These are phyloP conservation scores for Rhombomys opimus DNA, from an alignment of 2,113 vertebrate species.

Conservation along the genomic window DNA sequence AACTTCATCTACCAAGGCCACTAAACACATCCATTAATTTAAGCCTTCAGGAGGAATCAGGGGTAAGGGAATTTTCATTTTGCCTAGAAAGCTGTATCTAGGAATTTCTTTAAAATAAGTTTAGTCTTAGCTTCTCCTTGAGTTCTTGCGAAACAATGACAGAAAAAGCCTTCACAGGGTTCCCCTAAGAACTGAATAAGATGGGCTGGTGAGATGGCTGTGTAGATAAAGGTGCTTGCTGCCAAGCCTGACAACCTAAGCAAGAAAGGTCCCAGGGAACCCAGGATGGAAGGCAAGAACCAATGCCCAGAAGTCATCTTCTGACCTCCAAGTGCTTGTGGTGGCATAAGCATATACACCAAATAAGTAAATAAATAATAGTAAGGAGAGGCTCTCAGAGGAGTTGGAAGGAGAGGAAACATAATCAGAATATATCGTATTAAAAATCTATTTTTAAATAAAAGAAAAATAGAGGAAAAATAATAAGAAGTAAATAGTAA, in stretches of 20 bases:
- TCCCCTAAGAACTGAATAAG: background rate
- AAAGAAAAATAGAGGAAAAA: background rate
- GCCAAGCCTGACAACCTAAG: background rate
- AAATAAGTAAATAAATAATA: background rate
- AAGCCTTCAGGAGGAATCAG: background rate
- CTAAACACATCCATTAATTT: background rate
- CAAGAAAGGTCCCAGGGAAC: no score
- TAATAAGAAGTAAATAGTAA: background rate
- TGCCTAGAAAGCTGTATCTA: conserved; percentile 16
- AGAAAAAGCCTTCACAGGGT: conserved; percentile 13
- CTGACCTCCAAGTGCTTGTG: background rate
- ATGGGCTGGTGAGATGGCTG: background rate
- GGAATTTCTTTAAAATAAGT: background rate
- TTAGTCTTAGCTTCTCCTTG: background rate
- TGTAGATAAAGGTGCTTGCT: background rate
- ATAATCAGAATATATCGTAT: background rate
- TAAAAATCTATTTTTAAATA: background rate
- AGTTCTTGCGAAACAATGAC: conserved; percentile 47
- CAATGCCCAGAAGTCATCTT: background rate
- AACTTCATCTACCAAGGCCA: conserved; percentile 18
- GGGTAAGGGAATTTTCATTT: conserved; percentile 12
- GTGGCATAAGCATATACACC: background rate
- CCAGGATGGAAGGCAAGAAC: background rate
- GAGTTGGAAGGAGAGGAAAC: background rate
- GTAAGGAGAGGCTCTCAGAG: background rate